These are phyloP conservation scores for Byasa hedistus DNA, from an alignment of 2,888 invertebrate genomes.

Conservation along the genomic window DNA sequence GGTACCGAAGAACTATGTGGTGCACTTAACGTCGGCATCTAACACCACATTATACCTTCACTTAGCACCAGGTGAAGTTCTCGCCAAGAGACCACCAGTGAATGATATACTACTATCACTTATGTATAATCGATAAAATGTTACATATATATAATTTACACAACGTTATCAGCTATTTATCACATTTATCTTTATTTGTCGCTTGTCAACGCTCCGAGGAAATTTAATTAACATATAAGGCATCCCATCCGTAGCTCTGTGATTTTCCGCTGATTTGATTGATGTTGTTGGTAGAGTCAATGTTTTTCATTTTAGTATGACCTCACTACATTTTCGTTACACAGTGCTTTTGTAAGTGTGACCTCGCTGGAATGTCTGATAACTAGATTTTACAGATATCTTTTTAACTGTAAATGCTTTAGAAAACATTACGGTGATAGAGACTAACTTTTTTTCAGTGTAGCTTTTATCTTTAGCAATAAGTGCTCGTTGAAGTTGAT, in stretches of 20 bases:
- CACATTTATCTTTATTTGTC: slow-evolving; percentile 22
- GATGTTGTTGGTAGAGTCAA: slow-evolving; percentile 4
- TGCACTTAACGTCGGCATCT: too few relatives aligned
- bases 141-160: slow-evolving; percentile 18
- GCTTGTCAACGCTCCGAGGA: slow-evolving; percentile 11
- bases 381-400: too few relatives aligned
- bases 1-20: not conserved
- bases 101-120: not conserved
- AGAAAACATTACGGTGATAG: too few relatives aligned
- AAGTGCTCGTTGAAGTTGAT: too few relatives aligned
- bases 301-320: not conserved
- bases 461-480: too few relatives aligned
- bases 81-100: not conserved
- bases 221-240: slow-evolving; percentile 33
- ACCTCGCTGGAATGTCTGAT: too few relatives aligned
- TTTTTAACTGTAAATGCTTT: too few relatives aligned
- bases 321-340: too few relatives aligned
- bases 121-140: slow-evolving; percentile 7
- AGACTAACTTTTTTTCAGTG: too few relatives aligned
- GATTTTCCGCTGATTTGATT: slow-evolving; percentile 42
- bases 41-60: too few relatives aligned
- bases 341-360: too few relatives aligned
- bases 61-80: too few relatives aligned
- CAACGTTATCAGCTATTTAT: slow-evolving; percentile 22
- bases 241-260: slow-evolving; percentile 35